Evolutionary conservation across 1,140 invertebrate species (phyloP).

Genomic region (Zaprionus gabonicus): DNA sequence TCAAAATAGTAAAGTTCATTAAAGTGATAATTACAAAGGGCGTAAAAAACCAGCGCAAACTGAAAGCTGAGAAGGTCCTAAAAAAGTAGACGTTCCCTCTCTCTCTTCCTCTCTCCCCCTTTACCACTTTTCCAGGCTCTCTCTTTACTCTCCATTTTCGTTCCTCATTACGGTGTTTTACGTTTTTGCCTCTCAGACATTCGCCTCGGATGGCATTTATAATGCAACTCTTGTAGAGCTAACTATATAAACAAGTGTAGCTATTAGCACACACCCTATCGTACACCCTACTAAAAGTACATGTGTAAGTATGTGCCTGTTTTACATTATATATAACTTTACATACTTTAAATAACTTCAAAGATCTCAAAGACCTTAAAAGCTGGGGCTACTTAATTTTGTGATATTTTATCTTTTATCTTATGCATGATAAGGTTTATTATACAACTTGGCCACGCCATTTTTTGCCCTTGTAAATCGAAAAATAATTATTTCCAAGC

Average conservation of each 20-base stretch:
- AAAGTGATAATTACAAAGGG: slow-evolving; percentile 80
- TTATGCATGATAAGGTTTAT: background rate
- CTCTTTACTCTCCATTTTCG: background rate
- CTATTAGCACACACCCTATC: background rate
- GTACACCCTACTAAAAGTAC: background rate
- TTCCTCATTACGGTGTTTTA: background rate
- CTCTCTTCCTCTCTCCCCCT: background rate
- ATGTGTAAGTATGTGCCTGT: background rate
- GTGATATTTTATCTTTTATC: background rate
- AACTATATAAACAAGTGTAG: background rate
- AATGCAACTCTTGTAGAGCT: slow-evolving; percentile 16
- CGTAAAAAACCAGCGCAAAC: slow-evolving; percentile 50
- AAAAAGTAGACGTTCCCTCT: background rate
- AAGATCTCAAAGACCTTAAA: background rate
- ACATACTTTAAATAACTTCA: background rate
- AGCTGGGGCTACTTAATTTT: too few species aligned
- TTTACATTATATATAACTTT: background rate
- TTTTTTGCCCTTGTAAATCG: too few species aligned
- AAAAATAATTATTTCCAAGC: too few species aligned
- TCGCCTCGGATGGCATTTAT: slow-evolving; percentile 5
- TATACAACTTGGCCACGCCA: too few species aligned
- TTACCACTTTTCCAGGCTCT: too few species aligned
- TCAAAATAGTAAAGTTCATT: slow-evolving; percentile 80
- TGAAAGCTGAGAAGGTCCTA: slow-evolving; percentile 21
- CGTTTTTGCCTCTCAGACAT: background rate